A percentile compares a stretch with the other conserved stretches of the same genome.
Conservation (phyloP, 1,140 invertebrate genomes). For the Heliconius melpomene region DNA sequence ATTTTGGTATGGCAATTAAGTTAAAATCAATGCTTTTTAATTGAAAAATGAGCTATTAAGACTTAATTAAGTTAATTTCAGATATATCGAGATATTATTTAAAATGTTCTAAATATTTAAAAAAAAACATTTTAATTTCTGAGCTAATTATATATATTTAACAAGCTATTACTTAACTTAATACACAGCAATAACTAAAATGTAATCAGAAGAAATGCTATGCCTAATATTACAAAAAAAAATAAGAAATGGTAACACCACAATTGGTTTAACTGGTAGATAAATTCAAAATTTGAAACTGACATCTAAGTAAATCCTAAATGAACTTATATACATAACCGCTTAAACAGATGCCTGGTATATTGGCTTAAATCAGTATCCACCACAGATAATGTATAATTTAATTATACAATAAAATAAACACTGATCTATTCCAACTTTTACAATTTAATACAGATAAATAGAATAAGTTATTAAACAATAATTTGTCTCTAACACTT, state of each 20-base stretch:
- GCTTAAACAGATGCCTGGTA: background rate
- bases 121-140: too few relatives aligned
- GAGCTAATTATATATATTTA: background rate
- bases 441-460: constrained; percentile 15
- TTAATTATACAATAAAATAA: background rate
- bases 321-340: background rate
- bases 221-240: background rate
- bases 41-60: background rate
- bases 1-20: background rate
- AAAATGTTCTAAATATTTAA: too few relatives aligned
- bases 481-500: constrained; percentile 24
- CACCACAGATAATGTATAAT: background rate
- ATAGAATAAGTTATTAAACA: background rate
- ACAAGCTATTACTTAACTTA: background rate
- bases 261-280: background rate
- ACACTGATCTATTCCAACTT: background rate
- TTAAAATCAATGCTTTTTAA: background rate
- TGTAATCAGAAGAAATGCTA: background rate
- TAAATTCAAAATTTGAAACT: background rate
- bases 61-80: background rate
- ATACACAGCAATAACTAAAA: background rate
- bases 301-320: background rate
- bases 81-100: too few relatives aligned
- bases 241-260: background rate
- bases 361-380: background rate